A percentile compares a stretch with the other conserved stretches of the same genome.
These are phyloP conservation scores for Formica aserva DNA, from an alignment of 2,888 invertebrate genomes.

Conservation along the genomic window DNA sequence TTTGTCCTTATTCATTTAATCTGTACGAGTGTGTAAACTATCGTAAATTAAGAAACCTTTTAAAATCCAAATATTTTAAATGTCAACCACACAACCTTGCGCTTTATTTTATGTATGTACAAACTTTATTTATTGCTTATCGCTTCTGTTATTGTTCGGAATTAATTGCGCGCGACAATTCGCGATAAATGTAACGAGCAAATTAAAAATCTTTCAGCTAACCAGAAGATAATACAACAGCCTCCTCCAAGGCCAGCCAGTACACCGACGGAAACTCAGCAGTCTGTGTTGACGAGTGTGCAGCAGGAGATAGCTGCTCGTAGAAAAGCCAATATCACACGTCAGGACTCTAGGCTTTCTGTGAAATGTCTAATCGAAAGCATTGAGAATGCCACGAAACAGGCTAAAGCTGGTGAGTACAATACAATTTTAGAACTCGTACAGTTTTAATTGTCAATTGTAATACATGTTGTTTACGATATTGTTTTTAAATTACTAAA, in stretches of 20 bases:
- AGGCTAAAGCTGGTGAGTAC: conserved; percentile 88
- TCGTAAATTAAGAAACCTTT: conserved; percentile 5
- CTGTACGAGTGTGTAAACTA: conserved; percentile 9
- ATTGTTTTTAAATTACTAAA: background rate
- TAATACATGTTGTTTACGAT: background rate
- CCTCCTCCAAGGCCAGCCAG: conserved; percentile 82
- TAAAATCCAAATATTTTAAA: conserved; percentile 21
- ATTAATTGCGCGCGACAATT: background rate
- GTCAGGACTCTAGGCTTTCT: conserved; percentile 93
- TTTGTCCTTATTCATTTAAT: conserved; percentile 31
- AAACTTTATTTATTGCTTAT: conserved; percentile 63
- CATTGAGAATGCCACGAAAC: conserved; percentile 94
- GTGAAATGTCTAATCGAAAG: conserved; percentile 97
- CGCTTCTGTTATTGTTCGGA: conserved; percentile 51
- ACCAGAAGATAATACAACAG: conserved; percentile 81
- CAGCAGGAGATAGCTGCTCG: conserved; percentile 88
- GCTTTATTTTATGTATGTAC: conserved; percentile 62
- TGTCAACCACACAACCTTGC: conserved; percentile 44
- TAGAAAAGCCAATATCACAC: conserved; percentile 87
- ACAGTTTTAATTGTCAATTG: background rate
- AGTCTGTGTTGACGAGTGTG: conserved; percentile 87
- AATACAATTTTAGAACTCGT: background rate
- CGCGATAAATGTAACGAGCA: background rate
- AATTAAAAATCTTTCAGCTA: conserved; percentile 75
- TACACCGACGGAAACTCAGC: conserved; percentile 86